Base-by-base conservation (phyloP, 2,113 vertebrate species). In the Hemiscyllium ocellatum region DNA sequence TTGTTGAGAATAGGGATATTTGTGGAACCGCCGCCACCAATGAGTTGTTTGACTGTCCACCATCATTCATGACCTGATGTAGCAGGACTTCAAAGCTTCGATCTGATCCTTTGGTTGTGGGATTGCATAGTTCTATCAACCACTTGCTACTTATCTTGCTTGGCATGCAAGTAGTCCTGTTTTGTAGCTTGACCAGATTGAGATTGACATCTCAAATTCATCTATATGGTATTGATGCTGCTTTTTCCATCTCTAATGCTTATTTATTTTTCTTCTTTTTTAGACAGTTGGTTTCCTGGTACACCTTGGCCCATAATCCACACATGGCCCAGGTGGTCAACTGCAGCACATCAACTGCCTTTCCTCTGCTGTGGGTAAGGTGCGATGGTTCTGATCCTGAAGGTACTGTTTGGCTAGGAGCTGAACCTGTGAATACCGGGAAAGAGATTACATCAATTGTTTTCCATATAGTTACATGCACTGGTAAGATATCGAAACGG, bases 251-350 rank as follows among this genome's bases (percentile, higher is more conserved):
- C 69, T 95, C 42, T 61, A 90, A 50, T 2, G 56, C 89, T 94
- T 24, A 29, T 85, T 93, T 7, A 72, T 96, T 50, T 68, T 4
- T 37, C 52, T 95, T 0, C 2, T 0, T 96, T 97, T 95, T 29
- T 90, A 99, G 99, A 96, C 98, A 99, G 96, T 96, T 99, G 96
- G 97, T 99, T 96, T 99, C 99, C 93, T 98, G 98, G 96, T 99
- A 99, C 95, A 97, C 98, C 2, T 97, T 99, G 97, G 97, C 97
- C 94, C 99, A 98, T 80, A 99, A 99, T 96, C 97, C 98, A 86
- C 98, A 97, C 95, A 96, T 98, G 97, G 96, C 96, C 93, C 96
- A 97, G 85, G 1, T 97, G 96, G 96, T 96, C 89, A 95, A 96
- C 0, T 86, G 56, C 29, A 96, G 95, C 24, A 96, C 90, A 95